phyloP scores from a whole-genome alignment of 2,888 invertebrate genomes.

The Epistrophella euchroma region DNA sequence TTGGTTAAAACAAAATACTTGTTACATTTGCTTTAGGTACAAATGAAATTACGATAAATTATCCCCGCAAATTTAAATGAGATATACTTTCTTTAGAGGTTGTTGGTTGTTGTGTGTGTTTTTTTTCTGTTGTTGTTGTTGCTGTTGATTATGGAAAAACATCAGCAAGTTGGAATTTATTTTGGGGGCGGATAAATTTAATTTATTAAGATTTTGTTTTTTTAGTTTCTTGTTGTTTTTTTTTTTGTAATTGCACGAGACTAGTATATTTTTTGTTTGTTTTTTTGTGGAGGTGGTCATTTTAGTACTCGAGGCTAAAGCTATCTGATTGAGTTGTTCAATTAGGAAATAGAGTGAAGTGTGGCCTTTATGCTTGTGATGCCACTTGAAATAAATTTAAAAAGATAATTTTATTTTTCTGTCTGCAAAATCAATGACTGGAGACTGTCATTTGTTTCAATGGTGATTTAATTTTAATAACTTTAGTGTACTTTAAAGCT shows the following conservation, averaged over 20 bases:
- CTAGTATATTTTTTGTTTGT: not conserved
- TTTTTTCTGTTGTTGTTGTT: not conserved
- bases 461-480: constrained; percentile 27
- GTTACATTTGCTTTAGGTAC: constrained; percentile 30
- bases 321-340: constrained; percentile 59
- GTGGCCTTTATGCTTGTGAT: constrained; percentile 19
- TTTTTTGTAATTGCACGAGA: constrained; percentile 10
- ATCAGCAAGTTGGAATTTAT: constrained; percentile 55
- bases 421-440: constrained; percentile 7
- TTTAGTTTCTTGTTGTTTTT: constrained; percentile 10
- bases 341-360: constrained; percentile 58
- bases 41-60: constrained; percentile 64
- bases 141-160: constrained; percentile 35
- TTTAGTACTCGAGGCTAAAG: constrained; percentile 30
- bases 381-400: constrained; percentile 29
- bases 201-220: constrained; percentile 56
- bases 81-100: constrained; percentile 48
- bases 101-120: not conserved
- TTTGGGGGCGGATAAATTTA: constrained; percentile 64
- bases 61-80: constrained; percentile 41
- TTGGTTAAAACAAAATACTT: constrained; percentile 44
- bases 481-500: not conserved
- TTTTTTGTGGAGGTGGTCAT: constrained; percentile 57
- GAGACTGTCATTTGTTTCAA: not conserved
- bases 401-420: not conserved